Evolutionary conservation across 2,888 invertebrate genomes (phyloP).

Genomic region (Loripinus fragilis): DNA sequence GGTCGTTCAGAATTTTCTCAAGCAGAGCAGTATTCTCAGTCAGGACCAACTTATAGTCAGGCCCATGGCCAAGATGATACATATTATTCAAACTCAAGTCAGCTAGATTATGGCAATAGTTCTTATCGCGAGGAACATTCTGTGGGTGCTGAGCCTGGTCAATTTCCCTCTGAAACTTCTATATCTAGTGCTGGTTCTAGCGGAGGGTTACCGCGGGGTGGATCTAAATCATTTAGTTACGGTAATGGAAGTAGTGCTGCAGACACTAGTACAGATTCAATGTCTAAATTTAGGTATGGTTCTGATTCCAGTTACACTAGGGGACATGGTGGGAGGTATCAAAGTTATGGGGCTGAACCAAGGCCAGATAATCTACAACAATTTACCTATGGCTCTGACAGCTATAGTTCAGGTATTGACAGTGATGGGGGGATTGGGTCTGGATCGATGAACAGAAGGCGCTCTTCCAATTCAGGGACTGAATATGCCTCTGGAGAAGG

Average conservation of each 20-base stretch:
- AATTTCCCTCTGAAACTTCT: constrained; percentile 8
- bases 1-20: constrained; percentile 46
- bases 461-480: neutral
- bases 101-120: constrained; percentile 5
- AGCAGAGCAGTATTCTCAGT: constrained; percentile 24
- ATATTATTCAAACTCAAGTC: constrained; percentile 40
- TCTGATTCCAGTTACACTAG: constrained; percentile 7
- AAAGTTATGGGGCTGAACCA: constrained; percentile 27
- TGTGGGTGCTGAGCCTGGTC: neutral
- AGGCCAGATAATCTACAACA: constrained; percentile 41
- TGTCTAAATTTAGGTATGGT: constrained; percentile 7
- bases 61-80: constrained; percentile 16
- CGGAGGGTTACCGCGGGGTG: neutral
- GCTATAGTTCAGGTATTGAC: constrained; percentile 38
- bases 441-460: constrained; percentile 3
- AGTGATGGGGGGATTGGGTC: neutral
- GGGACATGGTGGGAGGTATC: constrained; percentile 20
- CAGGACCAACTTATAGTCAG: constrained; percentile 38
- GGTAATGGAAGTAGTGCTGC: neutral
- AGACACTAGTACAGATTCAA: constrained; percentile 1
- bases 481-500: constrained; percentile 3
- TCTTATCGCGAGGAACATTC: neutral
- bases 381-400: constrained; percentile 49
- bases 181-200: neutral
- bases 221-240: neutral